Evolutionary conservation across 2,113 vertebrate genomes (phyloP).

Genomic region (Psammodynastes pulverulentus): DNA sequence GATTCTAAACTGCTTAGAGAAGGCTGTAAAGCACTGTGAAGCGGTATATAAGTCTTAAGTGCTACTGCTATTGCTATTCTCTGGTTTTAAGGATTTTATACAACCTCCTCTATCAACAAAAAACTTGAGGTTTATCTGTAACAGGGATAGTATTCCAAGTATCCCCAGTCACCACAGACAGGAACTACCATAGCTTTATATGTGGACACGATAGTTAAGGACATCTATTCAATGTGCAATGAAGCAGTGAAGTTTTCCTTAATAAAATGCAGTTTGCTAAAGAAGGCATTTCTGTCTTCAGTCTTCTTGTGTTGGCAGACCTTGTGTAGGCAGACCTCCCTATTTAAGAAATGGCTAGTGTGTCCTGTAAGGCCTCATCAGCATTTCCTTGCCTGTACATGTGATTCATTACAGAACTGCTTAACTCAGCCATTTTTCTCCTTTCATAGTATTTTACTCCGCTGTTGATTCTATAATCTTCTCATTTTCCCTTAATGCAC

Average conservation of each 20-base stretch:
- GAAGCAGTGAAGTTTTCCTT: not conserved
- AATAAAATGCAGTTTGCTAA: not conserved
- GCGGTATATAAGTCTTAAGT: no score
- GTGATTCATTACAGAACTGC: not conserved
- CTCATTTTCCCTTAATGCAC: not conserved
- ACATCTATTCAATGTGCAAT: not conserved
- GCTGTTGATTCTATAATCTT: not conserved
- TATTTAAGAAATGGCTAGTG: not conserved
- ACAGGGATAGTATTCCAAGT: not conserved
- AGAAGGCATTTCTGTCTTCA: not conserved
- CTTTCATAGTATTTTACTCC: slow-evolving; percentile 9
- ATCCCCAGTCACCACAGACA: not conserved
- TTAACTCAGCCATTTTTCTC: slow-evolving; percentile 13
- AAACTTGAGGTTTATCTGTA: not conserved
- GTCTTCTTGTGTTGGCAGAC: no score
- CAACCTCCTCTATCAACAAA: not conserved
- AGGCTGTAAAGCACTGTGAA: no score
- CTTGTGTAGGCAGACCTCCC: not conserved
- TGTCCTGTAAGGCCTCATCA: not conserved
- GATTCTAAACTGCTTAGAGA: no score
- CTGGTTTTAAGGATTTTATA: not conserved
- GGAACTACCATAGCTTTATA: not conserved
- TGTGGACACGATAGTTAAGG: not conserved
- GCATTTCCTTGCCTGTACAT: not conserved
- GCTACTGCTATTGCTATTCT: not conserved